Conservation (phyloP, 1,140 invertebrate species). For the Drosophila sulfurigaster region DNA sequence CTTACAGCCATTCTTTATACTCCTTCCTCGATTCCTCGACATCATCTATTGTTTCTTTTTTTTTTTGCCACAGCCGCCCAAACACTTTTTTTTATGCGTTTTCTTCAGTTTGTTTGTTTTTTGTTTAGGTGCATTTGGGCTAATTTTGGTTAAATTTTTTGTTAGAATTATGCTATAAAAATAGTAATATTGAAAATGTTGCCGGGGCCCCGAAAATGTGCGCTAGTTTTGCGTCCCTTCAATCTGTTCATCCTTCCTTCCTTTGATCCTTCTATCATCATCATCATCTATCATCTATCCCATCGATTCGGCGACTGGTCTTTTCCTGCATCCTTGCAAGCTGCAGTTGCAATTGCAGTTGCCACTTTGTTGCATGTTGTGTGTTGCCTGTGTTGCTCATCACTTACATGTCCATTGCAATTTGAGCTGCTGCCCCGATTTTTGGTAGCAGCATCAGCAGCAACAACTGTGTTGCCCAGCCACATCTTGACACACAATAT, state of each 20-base stretch:
- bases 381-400: background rate
- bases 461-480: constrained; percentile 1
- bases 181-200: constrained; percentile 73
- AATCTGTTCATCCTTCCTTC: background rate
- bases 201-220: constrained; percentile 31
- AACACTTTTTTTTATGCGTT: constrained; percentile 1
- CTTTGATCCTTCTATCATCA: background rate
- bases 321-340: background rate
- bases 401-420: background rate
- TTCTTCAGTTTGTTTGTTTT: constrained; percentile 7
- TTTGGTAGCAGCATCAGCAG: background rate
- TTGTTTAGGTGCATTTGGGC: constrained; percentile 46
- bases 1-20: constrained; percentile 4
- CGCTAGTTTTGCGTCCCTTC: constrained; percentile 6
- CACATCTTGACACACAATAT: constrained; percentile 33
- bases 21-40: background rate
- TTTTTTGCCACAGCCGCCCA: constrained; percentile 13
- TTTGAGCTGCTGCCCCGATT: constrained; percentile 1
- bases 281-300: too few relatives aligned
- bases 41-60: constrained; percentile 1
- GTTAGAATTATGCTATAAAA: constrained; percentile 75
- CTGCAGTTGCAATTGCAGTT: background rate
- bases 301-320: background rate
- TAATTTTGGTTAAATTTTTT: constrained; percentile 53
- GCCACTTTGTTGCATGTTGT: background rate